phyloP scores from a whole-genome alignment of 2,113 vertebrate species.

The Dromaius novaehollandiae region DNA sequence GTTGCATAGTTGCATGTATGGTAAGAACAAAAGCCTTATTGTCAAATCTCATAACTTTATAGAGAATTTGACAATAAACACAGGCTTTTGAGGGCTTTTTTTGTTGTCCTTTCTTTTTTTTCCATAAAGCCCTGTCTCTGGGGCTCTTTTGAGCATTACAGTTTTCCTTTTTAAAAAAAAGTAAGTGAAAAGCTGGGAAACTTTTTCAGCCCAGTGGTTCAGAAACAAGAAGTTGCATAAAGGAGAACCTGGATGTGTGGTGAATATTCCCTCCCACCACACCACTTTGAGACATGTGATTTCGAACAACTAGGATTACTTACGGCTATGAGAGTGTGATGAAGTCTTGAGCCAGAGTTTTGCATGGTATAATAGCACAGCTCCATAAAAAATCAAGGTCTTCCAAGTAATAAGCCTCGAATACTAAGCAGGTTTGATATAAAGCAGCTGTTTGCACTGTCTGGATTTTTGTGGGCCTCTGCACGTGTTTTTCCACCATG shows the following conservation, averaged over 20 bases:
- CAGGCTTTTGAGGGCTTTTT: slow-evolving; percentile 9
- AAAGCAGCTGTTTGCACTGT: fast-evolving
- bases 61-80: slow-evolving; percentile 41
- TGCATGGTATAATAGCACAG: fast-evolving
- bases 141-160: background rate
- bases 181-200: background rate
- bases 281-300: fast-evolving
- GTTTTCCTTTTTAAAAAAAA: background rate
- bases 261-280: background rate
- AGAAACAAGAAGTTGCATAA: background rate
- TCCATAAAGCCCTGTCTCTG: background rate
- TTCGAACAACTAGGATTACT: background rate
- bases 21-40: background rate
- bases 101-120: background rate
- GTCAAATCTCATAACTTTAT: slow-evolving; percentile 30
- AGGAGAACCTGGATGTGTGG: background rate
- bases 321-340: fast-evolving
- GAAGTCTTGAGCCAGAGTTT: background rate
- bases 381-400: background rate
- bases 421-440: background rate
- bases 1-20: slow-evolving; percentile 8
- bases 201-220: fast-evolving
- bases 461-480: background rate
- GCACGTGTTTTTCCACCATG: background rate
- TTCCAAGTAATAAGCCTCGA: fast-evolving